These are phyloP conservation scores for Pituophis catenifer DNA, from an alignment of 2,113 vertebrate genomes.

Conservation along the genomic window DNA sequence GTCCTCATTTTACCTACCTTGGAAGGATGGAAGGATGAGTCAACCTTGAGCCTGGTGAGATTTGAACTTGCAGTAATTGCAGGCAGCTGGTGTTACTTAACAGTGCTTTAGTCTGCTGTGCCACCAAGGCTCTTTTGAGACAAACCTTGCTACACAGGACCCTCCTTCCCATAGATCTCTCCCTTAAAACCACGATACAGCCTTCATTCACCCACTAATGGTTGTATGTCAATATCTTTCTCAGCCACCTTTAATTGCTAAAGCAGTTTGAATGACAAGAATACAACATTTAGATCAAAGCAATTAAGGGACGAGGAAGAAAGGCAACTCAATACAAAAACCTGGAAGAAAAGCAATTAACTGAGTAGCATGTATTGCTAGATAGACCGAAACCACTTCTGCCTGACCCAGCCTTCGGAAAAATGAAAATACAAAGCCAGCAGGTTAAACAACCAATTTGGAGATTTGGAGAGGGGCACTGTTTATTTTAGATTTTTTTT, in stretches of 20 bases:
- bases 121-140: background rate
- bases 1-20: no score
- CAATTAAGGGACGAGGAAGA: constrained; percentile 2
- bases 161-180: background rate
- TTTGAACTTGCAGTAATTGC: no score
- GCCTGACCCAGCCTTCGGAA: background rate
- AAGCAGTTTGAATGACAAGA: constrained; percentile 15
- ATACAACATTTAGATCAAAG: constrained; percentile 3
- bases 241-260: background rate
- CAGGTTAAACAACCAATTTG: background rate
- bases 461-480: background rate
- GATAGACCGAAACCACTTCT: background rate
- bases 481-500: background rate
- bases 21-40: no score
- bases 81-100: no score
- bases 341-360: background rate
- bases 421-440: background rate
- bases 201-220: background rate
- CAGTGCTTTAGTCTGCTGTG: no score
- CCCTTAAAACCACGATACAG: background rate
- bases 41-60: no score
- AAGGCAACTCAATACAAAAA: constrained; percentile 5
- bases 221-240: background rate
- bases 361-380: background rate
- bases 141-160: background rate